A percentile compares a stretch with the other conserved stretches of the same genome.
Evolutionary conservation across 2,113 vertebrate genomes (phyloP).

Genomic region (Platichthys stellatus): DNA sequence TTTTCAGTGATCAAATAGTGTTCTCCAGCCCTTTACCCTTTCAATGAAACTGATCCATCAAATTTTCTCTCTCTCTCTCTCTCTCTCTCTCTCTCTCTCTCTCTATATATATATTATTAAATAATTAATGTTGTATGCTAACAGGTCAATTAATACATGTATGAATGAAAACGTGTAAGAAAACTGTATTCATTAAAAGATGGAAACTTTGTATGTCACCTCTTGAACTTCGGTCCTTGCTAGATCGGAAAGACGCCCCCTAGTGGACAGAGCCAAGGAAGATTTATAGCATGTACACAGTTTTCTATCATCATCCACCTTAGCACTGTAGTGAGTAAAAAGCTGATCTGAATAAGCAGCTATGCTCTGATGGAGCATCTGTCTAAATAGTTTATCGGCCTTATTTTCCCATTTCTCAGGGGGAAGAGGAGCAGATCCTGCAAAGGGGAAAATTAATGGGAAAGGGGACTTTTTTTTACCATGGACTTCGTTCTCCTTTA

Average conservation of each 20-base stretch:
- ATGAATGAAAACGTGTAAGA: background rate
- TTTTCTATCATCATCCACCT: constrained; percentile 33
- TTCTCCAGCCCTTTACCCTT: too few relatives aligned
- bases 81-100: too few relatives aligned
- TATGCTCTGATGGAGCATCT: constrained; percentile 55
- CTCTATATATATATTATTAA: background rate
- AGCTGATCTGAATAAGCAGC: constrained; percentile 55
- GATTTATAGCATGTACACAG: constrained; percentile 13
- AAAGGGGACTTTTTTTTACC: constrained; percentile 46
- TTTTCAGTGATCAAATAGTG: too few relatives aligned
- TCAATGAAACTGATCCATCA: too few relatives aligned
- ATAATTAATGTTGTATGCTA: too few relatives aligned
- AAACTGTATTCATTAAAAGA: background rate
- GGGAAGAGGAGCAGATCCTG: constrained; percentile 42
- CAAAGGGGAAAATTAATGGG: constrained; percentile 55
- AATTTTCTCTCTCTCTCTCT: too few relatives aligned
- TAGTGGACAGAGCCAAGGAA: constrained; percentile 28
- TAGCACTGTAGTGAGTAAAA: constrained; percentile 25
- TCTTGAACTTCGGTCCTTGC: background rate
- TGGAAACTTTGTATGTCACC: background rate
- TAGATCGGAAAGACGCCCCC: background rate
- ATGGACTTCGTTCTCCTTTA: constrained; percentile 30
- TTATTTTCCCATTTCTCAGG: constrained; percentile 49
- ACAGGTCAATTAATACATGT: background rate
- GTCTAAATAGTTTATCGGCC: constrained; percentile 62